Conservation (phyloP, 1,140 invertebrate genomes). For the Drosophila guanche region DNA sequence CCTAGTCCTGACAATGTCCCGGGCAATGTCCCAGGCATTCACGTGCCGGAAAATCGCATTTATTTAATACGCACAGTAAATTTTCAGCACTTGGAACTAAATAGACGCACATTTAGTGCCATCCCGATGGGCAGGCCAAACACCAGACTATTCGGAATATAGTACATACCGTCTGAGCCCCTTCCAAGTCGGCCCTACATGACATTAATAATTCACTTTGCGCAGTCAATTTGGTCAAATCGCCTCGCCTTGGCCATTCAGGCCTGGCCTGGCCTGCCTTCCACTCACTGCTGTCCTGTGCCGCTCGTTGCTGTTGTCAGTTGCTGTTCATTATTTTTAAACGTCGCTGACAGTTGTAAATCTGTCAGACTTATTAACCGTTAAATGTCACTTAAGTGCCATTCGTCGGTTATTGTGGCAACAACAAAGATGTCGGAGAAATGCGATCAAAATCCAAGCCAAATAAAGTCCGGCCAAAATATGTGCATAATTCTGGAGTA, state of each 20-base stretch:
- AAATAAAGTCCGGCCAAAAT: constrained; percentile 62
- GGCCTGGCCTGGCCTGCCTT: constrained; percentile 15
- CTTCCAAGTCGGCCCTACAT: constrained; percentile 37
- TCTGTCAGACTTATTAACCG: constrained; percentile 82
- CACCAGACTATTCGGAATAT: background rate
- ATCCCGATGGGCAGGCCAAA: constrained; percentile 54
- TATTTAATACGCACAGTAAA: constrained; percentile 80
- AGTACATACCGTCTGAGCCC: background rate
- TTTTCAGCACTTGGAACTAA: constrained; percentile 78
- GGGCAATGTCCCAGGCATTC: constrained; percentile 29
- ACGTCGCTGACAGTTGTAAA: constrained; percentile 78
- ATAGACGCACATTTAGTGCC: constrained; percentile 77
- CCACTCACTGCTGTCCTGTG: constrained; percentile 3
- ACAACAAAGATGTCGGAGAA: constrained; percentile 35
- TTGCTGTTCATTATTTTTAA: constrained; percentile 80
- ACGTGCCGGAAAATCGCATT: constrained; percentile 78
- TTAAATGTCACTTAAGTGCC: constrained; percentile 82
- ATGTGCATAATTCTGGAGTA: constrained; percentile 73
- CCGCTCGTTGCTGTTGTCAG: constrained; percentile 14
- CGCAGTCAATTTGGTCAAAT: constrained; percentile 80
- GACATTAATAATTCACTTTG: constrained; percentile 82
- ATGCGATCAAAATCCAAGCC: constrained; percentile 13
- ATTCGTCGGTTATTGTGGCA: constrained; percentile 55
- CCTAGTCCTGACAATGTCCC: constrained; percentile 13
- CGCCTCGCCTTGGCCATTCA: constrained; percentile 52